Percentiles rank a stretch among this genome's conserved stretches.
These are phyloP conservation scores for Semaprochilodus insignis DNA, from an alignment of 2,797 vertebrate species.

Conservation along the genomic window DNA sequence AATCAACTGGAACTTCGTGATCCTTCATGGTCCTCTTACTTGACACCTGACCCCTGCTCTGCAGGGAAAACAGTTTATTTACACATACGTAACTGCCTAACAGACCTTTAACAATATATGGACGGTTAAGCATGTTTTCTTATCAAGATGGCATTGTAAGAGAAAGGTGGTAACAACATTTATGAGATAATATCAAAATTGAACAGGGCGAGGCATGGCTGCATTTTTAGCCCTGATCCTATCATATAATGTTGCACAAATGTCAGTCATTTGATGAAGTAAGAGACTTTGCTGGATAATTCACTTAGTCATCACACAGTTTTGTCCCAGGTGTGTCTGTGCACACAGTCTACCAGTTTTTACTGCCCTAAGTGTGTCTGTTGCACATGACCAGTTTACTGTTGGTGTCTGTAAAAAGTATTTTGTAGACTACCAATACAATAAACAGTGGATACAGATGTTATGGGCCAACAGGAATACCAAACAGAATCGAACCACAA, in stretches of 20 bases:
- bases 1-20: not conserved
- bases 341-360: not conserved
- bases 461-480: too few relatives aligned
- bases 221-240: not conserved
- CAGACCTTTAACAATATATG: too few relatives aligned
- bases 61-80: too few relatives aligned
- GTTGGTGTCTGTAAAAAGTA: not conserved
- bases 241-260: not conserved
- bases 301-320: not conserved
- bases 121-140: too few relatives aligned
- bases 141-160: not conserved
- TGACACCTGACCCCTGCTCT: too few relatives aligned
- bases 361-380: not conserved
- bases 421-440: not conserved
- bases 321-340: not conserved
- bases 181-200: not conserved
- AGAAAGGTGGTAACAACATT: not conserved
- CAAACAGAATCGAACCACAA: too few relatives aligned
- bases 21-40: not conserved
- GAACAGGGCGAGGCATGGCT: not conserved
- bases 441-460: not conserved
- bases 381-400: not conserved
- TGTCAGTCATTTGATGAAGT: not conserved
- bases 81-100: too few relatives aligned
- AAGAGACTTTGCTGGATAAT: not conserved